Conservation (phyloP, 1,140 invertebrate genomes). For the Leptinotarsa texana region DNA sequence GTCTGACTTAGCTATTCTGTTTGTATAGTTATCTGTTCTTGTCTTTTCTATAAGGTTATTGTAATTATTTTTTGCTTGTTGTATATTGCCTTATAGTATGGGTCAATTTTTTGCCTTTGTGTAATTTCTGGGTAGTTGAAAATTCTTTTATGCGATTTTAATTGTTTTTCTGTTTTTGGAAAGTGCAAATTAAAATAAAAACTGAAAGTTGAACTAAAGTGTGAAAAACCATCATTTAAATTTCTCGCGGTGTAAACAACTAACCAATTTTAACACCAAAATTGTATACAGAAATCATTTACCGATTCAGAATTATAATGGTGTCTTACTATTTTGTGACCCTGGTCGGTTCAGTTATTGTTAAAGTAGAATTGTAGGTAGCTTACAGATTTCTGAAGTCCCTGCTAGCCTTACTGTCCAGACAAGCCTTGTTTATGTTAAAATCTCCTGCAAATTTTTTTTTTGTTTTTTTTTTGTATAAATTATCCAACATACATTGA, state of each 20-base stretch:
- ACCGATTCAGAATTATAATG: neutral
- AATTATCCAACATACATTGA: constrained; percentile 4
- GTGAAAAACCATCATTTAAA: neutral
- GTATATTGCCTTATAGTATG: neutral
- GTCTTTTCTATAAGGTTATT: neutral
- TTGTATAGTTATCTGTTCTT: neutral
- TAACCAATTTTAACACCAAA: neutral
- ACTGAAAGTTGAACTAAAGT: constrained; percentile 1
- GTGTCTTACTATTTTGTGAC: constrained; percentile 21
- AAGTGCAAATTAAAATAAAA: constrained; percentile 13
- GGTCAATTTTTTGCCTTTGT: neutral
- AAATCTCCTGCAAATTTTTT: constrained; percentile 7
- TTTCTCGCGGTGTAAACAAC: neutral
- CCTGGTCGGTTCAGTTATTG: neutral
- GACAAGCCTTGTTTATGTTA: neutral
- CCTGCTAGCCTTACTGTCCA: neutral
- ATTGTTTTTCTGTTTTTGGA: constrained; percentile 3
- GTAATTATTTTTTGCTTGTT: too few species aligned
- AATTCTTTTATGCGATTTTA: neutral
- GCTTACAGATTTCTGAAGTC: constrained; percentile 15
- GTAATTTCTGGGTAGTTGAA: neutral
- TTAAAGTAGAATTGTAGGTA: constrained; percentile 7
- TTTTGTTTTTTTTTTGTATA: neutral
- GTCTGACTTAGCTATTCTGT: neutral
- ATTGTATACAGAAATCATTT: neutral